These are phyloP conservation scores for Falco naumanni DNA, from an alignment of 2,797 vertebrate genomes.

Conservation along the genomic window DNA sequence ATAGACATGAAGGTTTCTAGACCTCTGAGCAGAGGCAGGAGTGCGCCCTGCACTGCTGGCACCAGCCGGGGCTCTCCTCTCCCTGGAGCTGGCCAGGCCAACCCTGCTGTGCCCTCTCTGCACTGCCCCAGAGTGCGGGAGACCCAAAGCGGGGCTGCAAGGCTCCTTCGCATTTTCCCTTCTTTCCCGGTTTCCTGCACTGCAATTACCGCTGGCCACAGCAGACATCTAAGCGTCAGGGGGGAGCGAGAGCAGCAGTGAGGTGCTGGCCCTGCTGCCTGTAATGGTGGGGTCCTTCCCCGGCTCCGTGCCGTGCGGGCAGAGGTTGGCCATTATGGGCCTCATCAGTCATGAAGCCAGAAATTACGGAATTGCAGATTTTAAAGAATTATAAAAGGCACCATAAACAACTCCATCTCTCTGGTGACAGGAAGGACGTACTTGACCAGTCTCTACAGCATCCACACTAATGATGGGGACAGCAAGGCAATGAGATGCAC, in stretches of 20 bases:
- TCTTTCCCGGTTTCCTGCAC: background rate
- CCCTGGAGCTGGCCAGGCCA: background rate
- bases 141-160: background rate
- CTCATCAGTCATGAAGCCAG: constrained; percentile 6
- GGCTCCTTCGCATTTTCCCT: background rate
- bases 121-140: background rate
- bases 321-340: background rate
- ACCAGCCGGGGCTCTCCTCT: background rate
- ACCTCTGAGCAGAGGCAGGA: background rate
- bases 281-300: constrained; percentile 26
- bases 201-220: background rate
- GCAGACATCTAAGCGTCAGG: constrained; percentile 18
- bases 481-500: background rate
- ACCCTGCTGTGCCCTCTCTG: background rate
- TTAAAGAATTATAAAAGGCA: constrained; percentile 7
- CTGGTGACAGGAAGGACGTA: background rate
- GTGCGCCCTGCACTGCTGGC: rapidly evolving
- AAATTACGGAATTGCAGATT: background rate
- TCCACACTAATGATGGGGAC: background rate
- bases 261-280: constrained; percentile 25
- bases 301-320: rapidly evolving
- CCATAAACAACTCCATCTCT: background rate
- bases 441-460: background rate
- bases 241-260: background rate
- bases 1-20: background rate